phyloP scores from a whole-genome alignment of 2,797 vertebrate species.

The Lagodon rhomboides region DNA sequence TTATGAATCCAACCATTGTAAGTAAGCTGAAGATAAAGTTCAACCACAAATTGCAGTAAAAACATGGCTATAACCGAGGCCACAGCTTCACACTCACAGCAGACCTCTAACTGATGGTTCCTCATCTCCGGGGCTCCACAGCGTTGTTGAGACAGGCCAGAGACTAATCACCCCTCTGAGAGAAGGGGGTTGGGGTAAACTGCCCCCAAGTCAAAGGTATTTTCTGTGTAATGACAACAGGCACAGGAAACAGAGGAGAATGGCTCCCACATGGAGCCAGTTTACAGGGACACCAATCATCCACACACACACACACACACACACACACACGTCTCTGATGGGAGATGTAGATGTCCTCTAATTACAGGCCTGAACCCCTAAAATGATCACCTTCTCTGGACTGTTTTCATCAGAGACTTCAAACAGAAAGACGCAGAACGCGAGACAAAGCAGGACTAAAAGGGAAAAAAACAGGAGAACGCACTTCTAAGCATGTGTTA shows the following conservation, averaged over 20 bases:
- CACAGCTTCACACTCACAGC: slow-evolving; percentile 10
- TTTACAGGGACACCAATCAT: slow-evolving; percentile 82
- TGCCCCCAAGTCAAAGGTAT: slow-evolving; percentile 76
- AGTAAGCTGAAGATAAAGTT: too few relatives aligned
- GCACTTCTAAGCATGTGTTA: slow-evolving; percentile 42
- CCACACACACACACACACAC: slow-evolving; percentile 42
- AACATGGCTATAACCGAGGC: too few relatives aligned
- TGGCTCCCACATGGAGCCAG: slow-evolving; percentile 82
- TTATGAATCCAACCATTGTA: too few relatives aligned
- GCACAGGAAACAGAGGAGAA: slow-evolving; percentile 80
- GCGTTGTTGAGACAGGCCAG: slow-evolving; percentile 57
- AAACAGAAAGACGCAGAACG: slow-evolving; percentile 61
- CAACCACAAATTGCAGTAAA: too few relatives aligned
- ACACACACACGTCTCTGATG: slow-evolving; percentile 43
- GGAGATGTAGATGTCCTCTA: slow-evolving; percentile 71
- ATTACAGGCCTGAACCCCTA: slow-evolving; percentile 74
- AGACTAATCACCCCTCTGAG: slow-evolving; percentile 78
- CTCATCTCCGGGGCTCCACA: slow-evolving; percentile 44
- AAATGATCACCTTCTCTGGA: slow-evolving; percentile 75
- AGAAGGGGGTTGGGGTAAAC: slow-evolving; percentile 62
- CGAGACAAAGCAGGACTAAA: slow-evolving; percentile 38
- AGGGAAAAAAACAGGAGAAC: background rate
- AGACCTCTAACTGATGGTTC: slow-evolving; percentile 33
- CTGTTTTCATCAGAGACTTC: slow-evolving; percentile 71
- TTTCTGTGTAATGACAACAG: slow-evolving; percentile 80